phyloP scores from a whole-genome alignment of 2,888 invertebrate genomes.

The Zaprionus bogoriensis region DNA sequence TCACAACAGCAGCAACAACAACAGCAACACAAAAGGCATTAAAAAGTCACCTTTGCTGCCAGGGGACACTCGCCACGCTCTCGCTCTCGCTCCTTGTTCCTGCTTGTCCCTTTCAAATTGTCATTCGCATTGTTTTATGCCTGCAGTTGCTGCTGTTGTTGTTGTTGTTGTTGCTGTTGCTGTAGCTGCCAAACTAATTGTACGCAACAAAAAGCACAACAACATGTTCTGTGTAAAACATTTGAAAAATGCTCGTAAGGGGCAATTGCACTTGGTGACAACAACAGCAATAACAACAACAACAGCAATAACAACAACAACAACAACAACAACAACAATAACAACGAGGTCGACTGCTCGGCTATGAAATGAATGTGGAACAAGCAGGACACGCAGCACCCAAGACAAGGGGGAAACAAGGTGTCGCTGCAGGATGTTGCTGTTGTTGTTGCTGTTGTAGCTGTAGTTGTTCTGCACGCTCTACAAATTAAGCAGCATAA shows the following conservation, averaged over 20 bases:
- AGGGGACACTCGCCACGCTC: slow-evolving; percentile 30
- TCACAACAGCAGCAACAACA: slow-evolving; percentile 45
- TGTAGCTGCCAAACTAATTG: slow-evolving; percentile 70
- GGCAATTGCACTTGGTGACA: slow-evolving; percentile 69
- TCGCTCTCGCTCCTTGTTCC: slow-evolving; percentile 12
- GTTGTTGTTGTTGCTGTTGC: slow-evolving; percentile 42
- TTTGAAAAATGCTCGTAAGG: slow-evolving; percentile 69
- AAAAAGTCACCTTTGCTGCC: slow-evolving; percentile 70
- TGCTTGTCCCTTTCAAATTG: slow-evolving; percentile 67
- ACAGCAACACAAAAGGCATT: slow-evolving; percentile 58
- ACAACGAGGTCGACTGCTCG: slow-evolving; percentile 26
- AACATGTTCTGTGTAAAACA: slow-evolving; percentile 66
- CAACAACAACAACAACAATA: slow-evolving; percentile 19
- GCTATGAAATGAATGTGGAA: slow-evolving; percentile 51
- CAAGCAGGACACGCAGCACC: slow-evolving; percentile 27
- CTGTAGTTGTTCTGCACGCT: slow-evolving; percentile 53
- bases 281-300: slow-evolving; percentile 24
- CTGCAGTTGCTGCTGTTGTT: slow-evolving; percentile 48
- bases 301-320: slow-evolving; percentile 38
- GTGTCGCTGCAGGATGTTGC: slow-evolving; percentile 10
- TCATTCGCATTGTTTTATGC: slow-evolving; percentile 70
- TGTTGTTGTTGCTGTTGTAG: slow-evolving; percentile 30
- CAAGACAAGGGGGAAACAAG: background rate
- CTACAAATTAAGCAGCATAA: slow-evolving; percentile 73
- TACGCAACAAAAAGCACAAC: slow-evolving; percentile 69